A percentile compares a stretch with the other conserved stretches of the same genome.
Evolutionary conservation across 2,113 vertebrate species (phyloP).

Genomic region (Clupea harengus): DNA sequence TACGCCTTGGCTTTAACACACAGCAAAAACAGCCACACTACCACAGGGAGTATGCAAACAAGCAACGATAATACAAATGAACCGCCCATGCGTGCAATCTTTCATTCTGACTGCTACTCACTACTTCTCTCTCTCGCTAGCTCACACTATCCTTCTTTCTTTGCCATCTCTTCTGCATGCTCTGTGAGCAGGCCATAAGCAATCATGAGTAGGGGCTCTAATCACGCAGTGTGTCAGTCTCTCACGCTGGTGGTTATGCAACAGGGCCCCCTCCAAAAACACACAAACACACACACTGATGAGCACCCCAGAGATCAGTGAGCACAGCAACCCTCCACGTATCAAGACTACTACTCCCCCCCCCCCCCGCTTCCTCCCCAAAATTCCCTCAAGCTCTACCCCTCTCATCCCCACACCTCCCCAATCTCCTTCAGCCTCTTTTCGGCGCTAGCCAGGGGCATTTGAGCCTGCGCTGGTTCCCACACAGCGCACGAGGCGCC

Average conservation of each 20-base stretch:
- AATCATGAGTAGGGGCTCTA: constrained; percentile 1
- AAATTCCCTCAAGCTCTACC: neutral
- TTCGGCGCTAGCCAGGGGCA: constrained; percentile 45
- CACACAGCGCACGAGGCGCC: constrained; percentile 57
- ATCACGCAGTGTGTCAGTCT: constrained; percentile 8
- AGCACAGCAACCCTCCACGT: neutral
- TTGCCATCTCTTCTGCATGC: constrained; percentile 4
- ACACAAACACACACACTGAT: neutral
- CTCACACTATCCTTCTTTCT: neutral
- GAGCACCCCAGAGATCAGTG: neutral
- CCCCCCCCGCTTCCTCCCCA: neutral
- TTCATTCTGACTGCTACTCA: neutral
- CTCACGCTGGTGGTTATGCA: constrained; percentile 7
- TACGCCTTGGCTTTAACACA: neutral
- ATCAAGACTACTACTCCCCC: neutral
- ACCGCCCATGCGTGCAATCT: neutral
- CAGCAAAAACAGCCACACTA: neutral
- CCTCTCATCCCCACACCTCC: constrained; percentile 42
- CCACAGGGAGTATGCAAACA: neutral
- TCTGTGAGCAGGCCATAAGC: neutral
- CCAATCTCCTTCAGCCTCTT: constrained; percentile 41
- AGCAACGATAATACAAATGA: neutral
- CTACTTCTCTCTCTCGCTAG: neutral
- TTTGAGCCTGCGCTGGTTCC: constrained; percentile 63
- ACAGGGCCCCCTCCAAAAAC: neutral